These are phyloP conservation scores for Prunella strophiata DNA, from an alignment of 2,797 vertebrate species.

Conservation along the genomic window DNA sequence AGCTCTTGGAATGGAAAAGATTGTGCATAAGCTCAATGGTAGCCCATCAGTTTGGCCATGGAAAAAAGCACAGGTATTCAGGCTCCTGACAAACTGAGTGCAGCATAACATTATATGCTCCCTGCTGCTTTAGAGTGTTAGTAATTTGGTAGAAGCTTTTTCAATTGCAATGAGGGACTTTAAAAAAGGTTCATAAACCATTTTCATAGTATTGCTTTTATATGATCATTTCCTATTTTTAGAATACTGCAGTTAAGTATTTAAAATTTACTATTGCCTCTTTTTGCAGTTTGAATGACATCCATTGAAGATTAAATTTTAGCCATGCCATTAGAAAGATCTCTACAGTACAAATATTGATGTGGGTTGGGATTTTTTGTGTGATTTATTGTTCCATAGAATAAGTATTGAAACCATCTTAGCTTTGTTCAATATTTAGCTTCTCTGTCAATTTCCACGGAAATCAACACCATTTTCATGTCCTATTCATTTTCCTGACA, in stretches of 20 bases:
- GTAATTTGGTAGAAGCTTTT: neutral
- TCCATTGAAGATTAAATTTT: neutral
- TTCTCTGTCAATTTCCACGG: neutral
- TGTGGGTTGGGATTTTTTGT: neutral
- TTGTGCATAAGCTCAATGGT: neutral
- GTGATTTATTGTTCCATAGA: neutral
- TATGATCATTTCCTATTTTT: neutral
- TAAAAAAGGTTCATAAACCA: neutral
- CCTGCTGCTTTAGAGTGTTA: neutral
- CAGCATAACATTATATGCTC: neutral
- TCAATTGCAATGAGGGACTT: neutral
- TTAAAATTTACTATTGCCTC: neutral
- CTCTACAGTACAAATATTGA: neutral
- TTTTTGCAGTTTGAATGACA: neutral
- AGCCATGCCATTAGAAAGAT: neutral
- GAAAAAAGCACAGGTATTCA: neutral
- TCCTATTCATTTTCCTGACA: neutral
- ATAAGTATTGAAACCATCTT: neutral
- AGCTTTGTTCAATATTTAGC: neutral
- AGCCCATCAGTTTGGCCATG: neutral
- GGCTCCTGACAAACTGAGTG: neutral
- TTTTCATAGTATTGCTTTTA: slow-evolving; percentile 1
- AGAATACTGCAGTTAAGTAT: neutral
- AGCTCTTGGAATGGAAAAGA: neutral
- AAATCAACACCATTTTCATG: neutral